Conservation (phyloP, 53 echinoderm and acorn worm genomes). For the Holothuria leucospilota region DNA sequence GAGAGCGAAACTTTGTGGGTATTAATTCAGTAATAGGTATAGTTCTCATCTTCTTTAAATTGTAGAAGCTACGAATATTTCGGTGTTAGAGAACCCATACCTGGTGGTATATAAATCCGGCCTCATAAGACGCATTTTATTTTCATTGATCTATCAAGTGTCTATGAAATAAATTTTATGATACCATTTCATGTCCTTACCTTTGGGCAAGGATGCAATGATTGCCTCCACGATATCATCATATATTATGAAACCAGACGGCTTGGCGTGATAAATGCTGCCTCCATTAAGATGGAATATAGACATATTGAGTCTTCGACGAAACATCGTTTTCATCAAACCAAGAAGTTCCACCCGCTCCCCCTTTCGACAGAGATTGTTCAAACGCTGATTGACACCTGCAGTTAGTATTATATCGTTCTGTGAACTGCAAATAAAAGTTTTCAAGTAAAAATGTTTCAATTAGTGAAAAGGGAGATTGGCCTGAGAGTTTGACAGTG, state of each 20-base stretch:
- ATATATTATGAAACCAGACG: neutral
- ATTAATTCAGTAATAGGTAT: too few relatives aligned
- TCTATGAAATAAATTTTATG: too few relatives aligned
- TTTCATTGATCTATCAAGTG: too few relatives aligned
- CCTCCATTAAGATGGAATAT: constrained; percentile 17
- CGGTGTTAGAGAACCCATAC: too few relatives aligned
- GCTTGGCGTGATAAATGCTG: neutral
- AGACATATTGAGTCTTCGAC: constrained; percentile 21
- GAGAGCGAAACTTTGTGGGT: too few relatives aligned
- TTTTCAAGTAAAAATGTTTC: too few relatives aligned
- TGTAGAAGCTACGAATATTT: too few relatives aligned
- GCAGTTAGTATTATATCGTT: constrained; percentile 10
- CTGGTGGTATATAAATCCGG: too few relatives aligned
- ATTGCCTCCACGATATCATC: constrained; percentile 74
- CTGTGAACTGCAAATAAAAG: neutral
- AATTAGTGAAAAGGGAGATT: too few relatives aligned
- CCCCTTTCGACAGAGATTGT: neutral
- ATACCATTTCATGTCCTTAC: constrained; percentile 2
- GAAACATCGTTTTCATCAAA: constrained; percentile 22
- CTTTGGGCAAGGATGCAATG: constrained; percentile 72
- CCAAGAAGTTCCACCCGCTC: constrained; percentile 28
- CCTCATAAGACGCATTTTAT: too few relatives aligned
- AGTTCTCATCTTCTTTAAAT: too few relatives aligned
- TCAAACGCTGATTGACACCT: constrained; percentile 19
- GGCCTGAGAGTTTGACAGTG: too few relatives aligned